Evolutionary conservation across 2,113 vertebrate species (phyloP), one percentile per base, ranked within the genome.

Genomic region (Nothobranchius furzeri): DNA sequence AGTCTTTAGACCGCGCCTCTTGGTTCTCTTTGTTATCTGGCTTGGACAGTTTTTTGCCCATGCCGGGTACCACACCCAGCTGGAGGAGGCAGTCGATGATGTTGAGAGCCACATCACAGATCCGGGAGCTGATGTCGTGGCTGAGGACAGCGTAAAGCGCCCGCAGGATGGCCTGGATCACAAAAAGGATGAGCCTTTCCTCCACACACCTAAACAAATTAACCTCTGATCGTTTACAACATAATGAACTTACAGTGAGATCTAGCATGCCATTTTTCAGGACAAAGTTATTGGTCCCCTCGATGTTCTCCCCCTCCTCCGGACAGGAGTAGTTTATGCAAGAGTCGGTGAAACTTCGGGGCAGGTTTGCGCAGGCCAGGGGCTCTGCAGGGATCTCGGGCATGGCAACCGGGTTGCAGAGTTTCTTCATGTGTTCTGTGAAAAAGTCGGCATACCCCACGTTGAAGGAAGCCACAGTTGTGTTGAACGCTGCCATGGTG

Each of bases 201-300:
- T 11, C 20, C 40, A 42, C 40, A 42, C 30, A 30, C 30, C 30
- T 30, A 4, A 3, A 30, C 2, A 0, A 30, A 1, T 30, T 30
- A 30, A 30, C 30, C 4, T 30, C 30, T 30, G 30, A 30, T 30
- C 30, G 1, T 40, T 40, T 40, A 40, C 37, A 40, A 12, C 11
- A 45, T 11, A 45, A 45, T 9, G 13, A 45, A 65, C 92, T 95
- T 92, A 99, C 98, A 51, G 95, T 94, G 76, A 99, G 95, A 91
- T 99, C 98, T 82, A 99, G 91, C 97, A 98, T 99, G 89, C 98
- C 98, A 0, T 99, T 99, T 89, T 98, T 99, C 88, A 96, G 93
- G 83, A 99, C 95, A 90, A 99, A 99, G 90, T 96, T 97, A 87
- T 95, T 99, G 82, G 97, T 96, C 13, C 98, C 97, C 68, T 99